Evolutionary conservation across 2,888 invertebrate species (phyloP).

Genomic region (Melipona bicolor): DNA sequence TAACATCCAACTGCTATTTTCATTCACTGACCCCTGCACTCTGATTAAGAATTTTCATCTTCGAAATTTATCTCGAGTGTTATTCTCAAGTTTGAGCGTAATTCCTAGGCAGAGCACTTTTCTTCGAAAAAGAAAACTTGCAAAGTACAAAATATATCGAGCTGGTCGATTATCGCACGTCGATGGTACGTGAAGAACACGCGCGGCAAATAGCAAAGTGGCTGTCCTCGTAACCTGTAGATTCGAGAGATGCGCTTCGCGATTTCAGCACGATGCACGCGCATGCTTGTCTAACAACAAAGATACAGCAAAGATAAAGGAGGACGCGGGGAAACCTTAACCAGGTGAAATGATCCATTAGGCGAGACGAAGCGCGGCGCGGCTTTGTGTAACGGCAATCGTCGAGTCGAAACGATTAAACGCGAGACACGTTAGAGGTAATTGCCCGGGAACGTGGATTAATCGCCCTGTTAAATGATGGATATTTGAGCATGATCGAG

Average conservation of each 20-base stretch:
- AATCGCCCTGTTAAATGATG: slow-evolving; percentile 13
- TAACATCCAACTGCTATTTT: background rate
- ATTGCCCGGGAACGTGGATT: slow-evolving; percentile 16
- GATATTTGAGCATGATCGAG: slow-evolving; percentile 3
- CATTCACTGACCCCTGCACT: background rate
- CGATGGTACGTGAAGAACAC: slow-evolving; percentile 26
- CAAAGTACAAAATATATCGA: slow-evolving; percentile 13
- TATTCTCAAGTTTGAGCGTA: background rate
- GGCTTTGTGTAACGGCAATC: background rate
- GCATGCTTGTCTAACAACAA: slow-evolving; percentile 21
- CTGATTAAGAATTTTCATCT: background rate
- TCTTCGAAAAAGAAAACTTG: slow-evolving; percentile 8
- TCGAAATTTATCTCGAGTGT: no score
- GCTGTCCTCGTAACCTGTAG: slow-evolving; percentile 52
- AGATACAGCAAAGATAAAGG: background rate
- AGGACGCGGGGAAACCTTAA: slow-evolving; percentile 23
- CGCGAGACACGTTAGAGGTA: background rate
- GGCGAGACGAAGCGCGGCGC: background rate
- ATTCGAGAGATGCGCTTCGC: slow-evolving; percentile 41
- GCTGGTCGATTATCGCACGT: slow-evolving; percentile 36
- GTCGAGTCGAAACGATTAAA: background rate
- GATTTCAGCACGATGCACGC: slow-evolving; percentile 28
- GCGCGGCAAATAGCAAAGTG: slow-evolving; percentile 52
- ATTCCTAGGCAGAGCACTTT: background rate
- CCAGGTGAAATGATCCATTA: slow-evolving; percentile 11